Conservation (phyloP, 1,140 invertebrate genomes). For the Papilio aristodemus region DNA sequence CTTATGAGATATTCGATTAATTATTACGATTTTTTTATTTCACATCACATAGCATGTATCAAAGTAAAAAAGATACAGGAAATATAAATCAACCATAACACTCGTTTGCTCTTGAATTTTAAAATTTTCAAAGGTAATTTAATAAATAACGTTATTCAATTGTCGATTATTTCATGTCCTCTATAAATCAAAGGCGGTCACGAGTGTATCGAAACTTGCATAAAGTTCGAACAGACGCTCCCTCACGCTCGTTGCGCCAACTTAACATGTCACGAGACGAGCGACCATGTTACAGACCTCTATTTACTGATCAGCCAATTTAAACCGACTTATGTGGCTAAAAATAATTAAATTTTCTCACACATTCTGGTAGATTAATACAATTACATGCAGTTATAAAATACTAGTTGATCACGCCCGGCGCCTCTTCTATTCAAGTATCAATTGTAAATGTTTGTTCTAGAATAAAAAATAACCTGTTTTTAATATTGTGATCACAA, state of each 20-base stretch:
- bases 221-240: slow-evolving; percentile 24
- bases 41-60: no score
- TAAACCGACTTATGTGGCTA: slow-evolving; percentile 4
- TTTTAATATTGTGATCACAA: no score
- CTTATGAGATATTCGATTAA: no score
- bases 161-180: slow-evolving; percentile 12
- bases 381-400: not conserved
- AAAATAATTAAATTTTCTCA: not conserved
- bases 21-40: no score
- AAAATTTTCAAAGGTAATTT: slow-evolving; percentile 1
- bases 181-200: slow-evolving; percentile 23
- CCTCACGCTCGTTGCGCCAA: slow-evolving; percentile 26
- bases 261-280: not conserved
- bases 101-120: slow-evolving; percentile 3
- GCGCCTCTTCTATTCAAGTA: no score
- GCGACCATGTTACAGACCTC: slow-evolving; percentile 12
- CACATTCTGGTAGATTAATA: not conserved
- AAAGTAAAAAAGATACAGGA: not conserved
- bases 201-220: slow-evolving; percentile 12
- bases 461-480: no score
- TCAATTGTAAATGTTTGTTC: no score
- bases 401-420: not conserved
- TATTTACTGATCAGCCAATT: slow-evolving; percentile 20
- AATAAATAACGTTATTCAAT: slow-evolving; percentile 17
- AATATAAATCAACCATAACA: not conserved